These are phyloP conservation scores for Gibbula magus DNA, from an alignment of 2,888 invertebrate genomes.

Conservation along the genomic window DNA sequence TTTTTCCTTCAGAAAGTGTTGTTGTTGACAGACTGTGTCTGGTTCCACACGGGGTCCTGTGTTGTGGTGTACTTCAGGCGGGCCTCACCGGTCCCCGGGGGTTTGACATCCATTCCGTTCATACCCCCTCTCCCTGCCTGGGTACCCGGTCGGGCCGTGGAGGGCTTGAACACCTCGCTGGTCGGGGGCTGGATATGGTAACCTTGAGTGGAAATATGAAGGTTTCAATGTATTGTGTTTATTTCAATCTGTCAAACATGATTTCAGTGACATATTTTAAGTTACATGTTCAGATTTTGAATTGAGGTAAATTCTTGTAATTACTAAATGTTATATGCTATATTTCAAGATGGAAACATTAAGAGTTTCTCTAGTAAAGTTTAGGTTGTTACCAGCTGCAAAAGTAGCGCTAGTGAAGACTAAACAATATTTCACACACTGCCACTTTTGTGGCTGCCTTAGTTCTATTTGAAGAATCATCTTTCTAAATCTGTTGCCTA, in stretches of 20 bases:
- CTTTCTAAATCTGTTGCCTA: neutral
- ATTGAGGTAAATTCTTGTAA: neutral
- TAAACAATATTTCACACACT: too few relatives aligned
- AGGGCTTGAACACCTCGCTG: slow-evolving; percentile 37
- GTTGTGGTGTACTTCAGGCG: slow-evolving; percentile 34
- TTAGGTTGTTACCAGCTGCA: too few relatives aligned
- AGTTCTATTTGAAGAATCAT: neutral
- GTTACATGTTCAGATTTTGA: too few relatives aligned
- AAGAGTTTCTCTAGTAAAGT: too few relatives aligned
- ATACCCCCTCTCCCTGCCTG: neutral
- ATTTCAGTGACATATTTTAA: too few relatives aligned
- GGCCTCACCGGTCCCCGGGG: slow-evolving; percentile 26
- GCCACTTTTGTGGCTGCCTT: too few relatives aligned
- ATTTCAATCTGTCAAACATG: too few relatives aligned
- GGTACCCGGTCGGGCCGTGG: neutral
- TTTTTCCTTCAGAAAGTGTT: slow-evolving; percentile 39
- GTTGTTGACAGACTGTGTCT: slow-evolving; percentile 35
- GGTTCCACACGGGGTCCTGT: slow-evolving; percentile 40
- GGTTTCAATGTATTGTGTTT: too few relatives aligned
- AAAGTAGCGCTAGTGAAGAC: too few relatives aligned
- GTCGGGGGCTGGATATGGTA: slow-evolving; percentile 31
- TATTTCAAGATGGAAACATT: too few relatives aligned
- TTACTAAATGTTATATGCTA: too few relatives aligned
- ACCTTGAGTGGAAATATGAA: slow-evolving; percentile 22
- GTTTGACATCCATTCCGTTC: neutral